A percentile compares a stretch with the other conserved stretches of the same genome.
Evolutionary conservation across 2,797 vertebrate species (phyloP).

Genomic region (Menidia menidia): DNA sequence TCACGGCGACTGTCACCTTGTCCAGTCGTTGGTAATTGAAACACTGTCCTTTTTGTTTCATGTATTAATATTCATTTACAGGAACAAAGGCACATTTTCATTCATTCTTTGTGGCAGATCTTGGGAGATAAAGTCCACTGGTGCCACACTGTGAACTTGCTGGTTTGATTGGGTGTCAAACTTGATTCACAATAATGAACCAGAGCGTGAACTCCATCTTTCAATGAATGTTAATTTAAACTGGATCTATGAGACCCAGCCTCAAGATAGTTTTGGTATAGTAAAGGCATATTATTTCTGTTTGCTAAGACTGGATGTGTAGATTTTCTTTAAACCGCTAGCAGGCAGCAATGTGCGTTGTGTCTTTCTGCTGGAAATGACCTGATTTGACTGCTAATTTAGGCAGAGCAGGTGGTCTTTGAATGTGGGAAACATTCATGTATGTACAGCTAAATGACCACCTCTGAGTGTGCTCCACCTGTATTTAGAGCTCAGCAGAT

Average conservation of each 20-base stretch:
- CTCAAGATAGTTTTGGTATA: neutral
- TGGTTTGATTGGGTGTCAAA: conserved; percentile 33
- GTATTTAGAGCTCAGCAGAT: neutral
- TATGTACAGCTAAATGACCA: neutral
- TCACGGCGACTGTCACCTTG: conserved; percentile 93
- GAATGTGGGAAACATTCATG: neutral
- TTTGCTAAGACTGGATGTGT: neutral
- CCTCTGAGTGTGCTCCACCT: neutral
- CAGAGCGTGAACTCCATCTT: conserved; percentile 7
- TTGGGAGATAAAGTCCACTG: conserved; percentile 54
- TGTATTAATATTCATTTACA: conserved; percentile 88
- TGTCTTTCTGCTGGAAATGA: neutral
- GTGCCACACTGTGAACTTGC: conserved; percentile 52
- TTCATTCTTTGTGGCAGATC: conserved; percentile 84
- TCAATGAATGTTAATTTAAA: conserved; percentile 13
- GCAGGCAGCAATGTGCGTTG: neutral
- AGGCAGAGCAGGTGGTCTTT: neutral
- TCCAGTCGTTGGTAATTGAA: conserved; percentile 91
- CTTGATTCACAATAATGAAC: conserved; percentile 17
- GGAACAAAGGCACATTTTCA: conserved; percentile 88
- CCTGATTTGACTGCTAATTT: neutral
- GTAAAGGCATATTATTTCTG: too few relatives aligned
- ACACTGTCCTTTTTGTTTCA: conserved; percentile 89
- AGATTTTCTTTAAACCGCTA: neutral
- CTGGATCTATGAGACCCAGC: neutral